A percentile compares a stretch with the other conserved stretches of the same genome.
These are phyloP conservation scores for Enteromius trimaculatus DNA, from an alignment of 2,797 vertebrate genomes.

Conservation along the genomic window DNA sequence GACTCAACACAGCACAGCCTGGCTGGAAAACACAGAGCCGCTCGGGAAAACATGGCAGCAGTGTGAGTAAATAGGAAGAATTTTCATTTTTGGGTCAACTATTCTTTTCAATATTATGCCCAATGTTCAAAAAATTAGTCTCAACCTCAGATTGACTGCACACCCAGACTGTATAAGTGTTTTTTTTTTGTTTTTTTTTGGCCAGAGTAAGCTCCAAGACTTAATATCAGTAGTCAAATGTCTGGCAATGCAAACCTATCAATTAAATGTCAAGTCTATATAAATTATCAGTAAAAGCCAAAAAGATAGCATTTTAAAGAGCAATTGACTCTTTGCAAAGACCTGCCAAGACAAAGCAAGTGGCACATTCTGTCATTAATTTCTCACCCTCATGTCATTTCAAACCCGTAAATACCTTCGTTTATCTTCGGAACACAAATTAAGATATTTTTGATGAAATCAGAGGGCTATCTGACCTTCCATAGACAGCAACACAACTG, in stretches of 20 bases:
- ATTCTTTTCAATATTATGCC: not conserved
- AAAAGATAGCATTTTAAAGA: not conserved
- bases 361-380: no score
- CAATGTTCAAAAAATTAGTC: not conserved
- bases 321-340: not conserved
- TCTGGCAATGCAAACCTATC: not conserved
- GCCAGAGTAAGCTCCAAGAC: not conserved
- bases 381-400: no score
- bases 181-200: not conserved
- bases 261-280: not conserved
- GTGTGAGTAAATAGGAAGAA: conserved; percentile 36
- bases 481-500: no score
- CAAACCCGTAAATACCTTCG: no score
- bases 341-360: no score
- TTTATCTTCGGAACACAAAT: no score
- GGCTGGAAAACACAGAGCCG: conserved; percentile 73
- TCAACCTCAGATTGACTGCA: conserved; percentile 6
- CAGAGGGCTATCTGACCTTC: no score
- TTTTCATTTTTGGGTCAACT: not conserved
- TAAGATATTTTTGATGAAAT: no score
- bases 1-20: conserved; percentile 64
- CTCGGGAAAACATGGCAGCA: conserved; percentile 76
- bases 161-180: not conserved
- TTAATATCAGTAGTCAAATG: not conserved
- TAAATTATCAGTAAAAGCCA: not conserved